Conservation (phyloP, 2,113 vertebrate species). For the Anolis carolinensis region DNA sequence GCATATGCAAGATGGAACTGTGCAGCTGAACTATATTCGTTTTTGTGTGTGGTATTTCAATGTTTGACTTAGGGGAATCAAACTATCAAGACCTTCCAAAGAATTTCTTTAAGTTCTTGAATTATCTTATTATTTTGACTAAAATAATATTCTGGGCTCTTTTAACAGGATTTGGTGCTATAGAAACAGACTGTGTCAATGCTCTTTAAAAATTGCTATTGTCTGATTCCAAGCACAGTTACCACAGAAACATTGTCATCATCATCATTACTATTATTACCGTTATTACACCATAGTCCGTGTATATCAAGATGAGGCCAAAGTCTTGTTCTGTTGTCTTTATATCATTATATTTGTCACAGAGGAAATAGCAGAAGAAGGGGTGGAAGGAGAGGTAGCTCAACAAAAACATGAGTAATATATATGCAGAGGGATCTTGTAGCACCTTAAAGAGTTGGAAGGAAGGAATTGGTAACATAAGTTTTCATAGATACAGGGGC, state of each 20-base stretch:
- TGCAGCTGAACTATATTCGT: slow-evolving; percentile 59
- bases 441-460: too few relatives aligned
- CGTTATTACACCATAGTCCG: background rate
- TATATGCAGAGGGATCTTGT: background rate
- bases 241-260: slow-evolving; percentile 7
- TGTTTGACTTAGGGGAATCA: slow-evolving; percentile 58
- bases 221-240: slow-evolving; percentile 34
- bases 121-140: slow-evolving; percentile 56
- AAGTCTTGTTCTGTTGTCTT: background rate
- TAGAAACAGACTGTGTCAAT: slow-evolving; percentile 17
- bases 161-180: slow-evolving; percentile 30
- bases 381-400: background rate
- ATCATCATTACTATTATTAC: background rate
- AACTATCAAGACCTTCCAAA: slow-evolving; percentile 53
- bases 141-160: slow-evolving; percentile 39
- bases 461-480: too few relatives aligned
- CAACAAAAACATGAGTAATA: background rate
- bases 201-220: slow-evolving; percentile 7
- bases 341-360: background rate
- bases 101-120: slow-evolving; percentile 41
- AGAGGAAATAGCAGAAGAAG: background rate
- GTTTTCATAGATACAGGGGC: too few relatives aligned
- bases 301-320: background rate
- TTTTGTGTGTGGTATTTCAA: slow-evolving; percentile 49
- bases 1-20: slow-evolving; percentile 57